phyloP scores from a whole-genome alignment of 2,113 vertebrate genomes.

The Nyctibius bracteatus region DNA sequence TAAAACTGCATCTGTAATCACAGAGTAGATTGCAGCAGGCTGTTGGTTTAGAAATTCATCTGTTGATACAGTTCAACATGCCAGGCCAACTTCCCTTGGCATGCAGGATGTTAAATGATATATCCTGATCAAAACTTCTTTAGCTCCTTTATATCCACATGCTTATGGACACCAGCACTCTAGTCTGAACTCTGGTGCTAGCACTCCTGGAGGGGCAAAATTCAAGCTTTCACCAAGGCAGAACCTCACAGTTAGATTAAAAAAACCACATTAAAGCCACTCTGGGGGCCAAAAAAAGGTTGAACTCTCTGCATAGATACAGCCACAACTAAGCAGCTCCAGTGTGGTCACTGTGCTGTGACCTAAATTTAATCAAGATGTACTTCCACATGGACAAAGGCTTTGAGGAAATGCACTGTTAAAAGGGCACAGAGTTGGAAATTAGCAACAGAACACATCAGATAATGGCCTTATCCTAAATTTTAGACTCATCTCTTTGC shows the following conservation, averaged over 20 bases:
- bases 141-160: neutral
- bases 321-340: neutral
- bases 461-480: neutral
- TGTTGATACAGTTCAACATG: neutral
- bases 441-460: neutral
- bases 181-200: neutral
- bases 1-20: constrained; percentile 14
- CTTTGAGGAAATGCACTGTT: neutral
- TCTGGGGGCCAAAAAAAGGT: neutral
- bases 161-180: neutral
- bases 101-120: neutral
- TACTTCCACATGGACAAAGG: neutral
- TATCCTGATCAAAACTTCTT: neutral
- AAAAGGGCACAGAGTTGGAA: neutral
- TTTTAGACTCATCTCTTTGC: neutral
- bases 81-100: neutral
- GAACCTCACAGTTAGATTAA: neutral
- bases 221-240: neutral
- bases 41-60: neutral
- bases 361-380: neutral
- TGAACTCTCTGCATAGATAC: neutral
- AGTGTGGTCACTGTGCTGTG: neutral
- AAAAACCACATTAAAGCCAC: neutral
- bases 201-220: neutral
- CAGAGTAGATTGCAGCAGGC: neutral